A percentile compares a stretch with the other conserved stretches of the same genome.
Evolutionary conservation across 2,888 invertebrate species (phyloP).

Genomic region (Morpho achilles): DNA sequence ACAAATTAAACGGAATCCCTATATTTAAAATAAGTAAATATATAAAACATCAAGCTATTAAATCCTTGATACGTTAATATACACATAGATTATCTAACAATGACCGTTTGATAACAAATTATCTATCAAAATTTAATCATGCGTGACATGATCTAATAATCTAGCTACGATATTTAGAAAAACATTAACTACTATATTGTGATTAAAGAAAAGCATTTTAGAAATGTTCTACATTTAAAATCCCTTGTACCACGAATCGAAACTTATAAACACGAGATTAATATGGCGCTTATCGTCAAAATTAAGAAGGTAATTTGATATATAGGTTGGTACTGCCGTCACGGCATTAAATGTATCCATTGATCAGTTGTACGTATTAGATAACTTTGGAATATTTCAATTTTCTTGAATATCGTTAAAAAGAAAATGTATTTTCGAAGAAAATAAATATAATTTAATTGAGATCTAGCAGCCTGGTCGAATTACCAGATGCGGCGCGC

Average conservation of each 20-base stretch:
- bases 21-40: conserved; percentile 56
- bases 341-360: too few relatives aligned
- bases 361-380: too few relatives aligned
- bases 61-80: conserved; percentile 54
- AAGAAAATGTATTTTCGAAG: too few relatives aligned
- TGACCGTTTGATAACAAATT: conserved; percentile 54
- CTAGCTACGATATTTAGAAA: conserved; percentile 57
- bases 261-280: conserved; percentile 36
- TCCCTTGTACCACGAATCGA: conserved; percentile 65
- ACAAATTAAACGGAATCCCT: conserved; percentile 56
- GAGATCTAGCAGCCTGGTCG: too few relatives aligned
- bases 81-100: conserved; percentile 43
- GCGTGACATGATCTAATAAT: conserved; percentile 51
- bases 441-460: too few relatives aligned
- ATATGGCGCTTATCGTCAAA: too few relatives aligned
- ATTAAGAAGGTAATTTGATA: too few relatives aligned
- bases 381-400: too few relatives aligned
- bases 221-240: conserved; percentile 54
- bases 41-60: conserved; percentile 67
- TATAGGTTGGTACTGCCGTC: too few relatives aligned
- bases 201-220: conserved; percentile 63
- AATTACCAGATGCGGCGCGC: too few relatives aligned
- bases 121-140: conserved; percentile 56
- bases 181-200: conserved; percentile 37
- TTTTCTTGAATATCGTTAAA: too few relatives aligned